A percentile compares a stretch with the other conserved stretches of the same genome.
phyloP scores from a whole-genome alignment of 35 echinoderm and acorn worm genomes.

The Ptychodera flava region DNA sequence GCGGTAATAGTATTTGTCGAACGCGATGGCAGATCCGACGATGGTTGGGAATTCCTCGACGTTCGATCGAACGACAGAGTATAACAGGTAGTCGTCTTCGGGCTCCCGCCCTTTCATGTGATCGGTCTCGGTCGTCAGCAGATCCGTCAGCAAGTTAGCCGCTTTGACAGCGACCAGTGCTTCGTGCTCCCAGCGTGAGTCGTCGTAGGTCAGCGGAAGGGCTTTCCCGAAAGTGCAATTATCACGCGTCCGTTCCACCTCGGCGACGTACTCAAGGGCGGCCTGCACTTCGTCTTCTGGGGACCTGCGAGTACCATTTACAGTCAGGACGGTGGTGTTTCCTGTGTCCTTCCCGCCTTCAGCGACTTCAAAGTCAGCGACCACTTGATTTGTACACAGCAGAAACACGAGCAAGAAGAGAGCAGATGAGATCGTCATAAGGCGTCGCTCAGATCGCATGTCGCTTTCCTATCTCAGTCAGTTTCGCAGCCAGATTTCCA shows the following conservation, averaged over 20 bases:
- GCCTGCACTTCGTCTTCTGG: conserved; percentile 21
- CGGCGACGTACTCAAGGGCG: conserved; percentile 75
- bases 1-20: conserved; percentile 51
- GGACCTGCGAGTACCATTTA: no score
- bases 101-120: conserved; percentile 50
- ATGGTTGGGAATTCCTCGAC: conserved; percentile 55
- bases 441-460: no score
- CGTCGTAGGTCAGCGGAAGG: conserved; percentile 56
- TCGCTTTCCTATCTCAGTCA: no score
- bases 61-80: conserved; percentile 62
- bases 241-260: conserved; percentile 48
- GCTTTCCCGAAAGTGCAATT: conserved; percentile 84
- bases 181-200: conserved; percentile 47
- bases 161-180: conserved; percentile 54
- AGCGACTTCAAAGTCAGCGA: no score
- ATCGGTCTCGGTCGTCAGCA: conserved; percentile 35
- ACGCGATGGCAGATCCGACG: conserved; percentile 81
- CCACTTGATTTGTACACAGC: no score
- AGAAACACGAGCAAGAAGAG: no score
- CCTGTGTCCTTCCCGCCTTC: no score
- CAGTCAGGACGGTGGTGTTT: no score
- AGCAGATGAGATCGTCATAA: no score
- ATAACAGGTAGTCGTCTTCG: conserved; percentile 59
- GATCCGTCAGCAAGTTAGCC: conserved; percentile 57
- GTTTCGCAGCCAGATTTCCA: no score